Conservation (phyloP, 2,888 invertebrate genomes). For the Hypselothyrea guttata region DNA sequence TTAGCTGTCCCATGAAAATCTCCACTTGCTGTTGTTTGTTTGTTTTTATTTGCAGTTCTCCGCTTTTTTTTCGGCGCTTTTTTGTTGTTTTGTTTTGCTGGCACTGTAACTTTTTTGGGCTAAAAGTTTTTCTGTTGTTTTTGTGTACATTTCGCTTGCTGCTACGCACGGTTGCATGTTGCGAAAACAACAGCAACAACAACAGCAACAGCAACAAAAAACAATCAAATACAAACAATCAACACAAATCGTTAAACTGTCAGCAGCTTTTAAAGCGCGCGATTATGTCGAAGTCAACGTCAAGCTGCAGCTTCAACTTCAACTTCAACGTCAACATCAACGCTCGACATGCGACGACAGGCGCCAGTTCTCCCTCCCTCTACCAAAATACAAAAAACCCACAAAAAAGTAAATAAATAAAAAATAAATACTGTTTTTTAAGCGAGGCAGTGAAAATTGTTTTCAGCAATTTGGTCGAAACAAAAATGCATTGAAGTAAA, state of each 20-base stretch:
- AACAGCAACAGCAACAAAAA: conserved; percentile 31
- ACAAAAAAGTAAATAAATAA: too few species aligned
- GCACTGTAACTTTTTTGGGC: conserved; percentile 33
- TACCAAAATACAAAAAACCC: conserved; percentile 56
- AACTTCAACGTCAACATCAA: conserved; percentile 14
- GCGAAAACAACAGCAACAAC: conserved; percentile 43
- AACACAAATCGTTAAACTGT: conserved; percentile 81
- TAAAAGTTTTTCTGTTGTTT: conserved; percentile 50
- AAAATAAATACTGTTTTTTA: conserved; percentile 57
- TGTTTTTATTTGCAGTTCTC: conserved; percentile 10
- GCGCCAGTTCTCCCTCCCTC: conserved; percentile 59
- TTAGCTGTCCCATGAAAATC: conserved; percentile 77
- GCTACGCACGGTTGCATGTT: conserved; percentile 74
- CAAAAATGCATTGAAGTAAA: conserved; percentile 18
- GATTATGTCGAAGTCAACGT: conserved; percentile 67
- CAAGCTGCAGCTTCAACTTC: conserved; percentile 7
- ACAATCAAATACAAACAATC: conserved; percentile 67
- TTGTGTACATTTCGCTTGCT: conserved; percentile 13
- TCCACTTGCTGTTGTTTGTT: conserved; percentile 46
- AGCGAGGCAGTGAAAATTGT: conserved; percentile 38
- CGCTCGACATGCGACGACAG: conserved; percentile 47
- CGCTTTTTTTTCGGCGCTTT: conserved; percentile 34
- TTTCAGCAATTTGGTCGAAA: neutral
- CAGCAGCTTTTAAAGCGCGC: conserved; percentile 78
- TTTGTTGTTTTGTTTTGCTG: conserved; percentile 15